Evolutionary conservation across 2,113 vertebrate genomes (phyloP).

Genomic region (Fregetta grallaria): DNA sequence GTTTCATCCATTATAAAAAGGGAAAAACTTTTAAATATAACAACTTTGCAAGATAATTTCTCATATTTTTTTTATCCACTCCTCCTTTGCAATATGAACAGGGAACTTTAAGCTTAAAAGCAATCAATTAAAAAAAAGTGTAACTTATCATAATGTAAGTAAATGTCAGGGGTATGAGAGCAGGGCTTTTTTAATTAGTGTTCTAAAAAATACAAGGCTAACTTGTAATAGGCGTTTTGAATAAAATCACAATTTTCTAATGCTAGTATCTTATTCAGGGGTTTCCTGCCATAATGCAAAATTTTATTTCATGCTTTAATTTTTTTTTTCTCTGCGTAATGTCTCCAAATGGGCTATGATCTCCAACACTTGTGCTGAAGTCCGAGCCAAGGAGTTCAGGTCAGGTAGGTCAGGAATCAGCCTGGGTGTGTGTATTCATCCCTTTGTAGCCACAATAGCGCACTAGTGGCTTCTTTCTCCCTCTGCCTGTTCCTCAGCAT

Average conservation of each 20-base stretch:
- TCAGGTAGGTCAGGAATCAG: background rate
- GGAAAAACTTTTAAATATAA: background rate
- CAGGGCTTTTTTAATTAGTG: background rate
- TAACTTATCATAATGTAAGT: background rate
- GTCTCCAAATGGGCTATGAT: background rate
- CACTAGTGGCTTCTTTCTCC: background rate
- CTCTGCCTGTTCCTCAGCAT: background rate
- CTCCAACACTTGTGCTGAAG: background rate
- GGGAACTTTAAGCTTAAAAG: background rate
- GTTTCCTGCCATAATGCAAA: background rate
- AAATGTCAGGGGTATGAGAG: background rate
- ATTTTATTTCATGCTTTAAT: background rate
- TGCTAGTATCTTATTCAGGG: background rate
- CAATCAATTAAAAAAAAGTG: background rate
- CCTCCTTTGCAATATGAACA: background rate
- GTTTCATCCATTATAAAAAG: background rate
- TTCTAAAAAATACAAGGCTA: background rate
- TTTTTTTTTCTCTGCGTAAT: background rate
- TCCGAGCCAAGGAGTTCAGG: background rate
- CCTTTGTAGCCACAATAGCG: background rate
- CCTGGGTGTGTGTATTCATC: background rate
- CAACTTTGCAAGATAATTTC: background rate
- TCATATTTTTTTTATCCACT: background rate
- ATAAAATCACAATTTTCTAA: background rate
- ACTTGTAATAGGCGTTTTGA: background rate